A percentile compares a stretch with the other conserved stretches of the same genome.
These are phyloP conservation scores for Lottia scabra DNA, from an alignment of 2,888 invertebrate species.

Conservation along the genomic window DNA sequence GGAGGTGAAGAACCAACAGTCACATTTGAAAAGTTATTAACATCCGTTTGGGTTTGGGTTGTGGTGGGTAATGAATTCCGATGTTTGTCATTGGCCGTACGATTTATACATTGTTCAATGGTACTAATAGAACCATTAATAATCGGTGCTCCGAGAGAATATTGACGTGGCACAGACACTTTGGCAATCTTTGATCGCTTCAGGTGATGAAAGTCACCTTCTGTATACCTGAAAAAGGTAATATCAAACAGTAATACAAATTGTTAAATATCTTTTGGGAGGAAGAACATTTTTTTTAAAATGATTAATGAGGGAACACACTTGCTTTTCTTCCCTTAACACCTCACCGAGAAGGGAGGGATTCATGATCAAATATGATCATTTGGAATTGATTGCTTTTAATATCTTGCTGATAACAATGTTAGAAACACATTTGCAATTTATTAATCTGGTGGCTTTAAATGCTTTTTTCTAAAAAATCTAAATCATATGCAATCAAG, in stretches of 20 bases:
- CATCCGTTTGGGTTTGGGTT: not conserved
- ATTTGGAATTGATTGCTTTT: no score
- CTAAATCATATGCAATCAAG: no score
- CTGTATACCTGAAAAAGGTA: conserved; percentile 53
- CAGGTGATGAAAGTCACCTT: conserved; percentile 62
- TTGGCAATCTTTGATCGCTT: conserved; percentile 50
- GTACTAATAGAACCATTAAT: not conserved
- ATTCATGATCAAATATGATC: no score
- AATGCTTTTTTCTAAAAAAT: no score
- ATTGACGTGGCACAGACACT: conserved; percentile 50
- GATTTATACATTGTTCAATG: conserved; percentile 7
- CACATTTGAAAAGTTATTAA: not conserved
- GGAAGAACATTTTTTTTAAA: no score
- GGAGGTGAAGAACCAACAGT: conserved; percentile 7
- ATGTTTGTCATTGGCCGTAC: conserved; percentile 5
- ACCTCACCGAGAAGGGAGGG: no score
- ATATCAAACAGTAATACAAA: not conserved
- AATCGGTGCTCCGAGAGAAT: conserved; percentile 41
- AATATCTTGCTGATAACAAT: no score
- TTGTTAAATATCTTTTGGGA: not conserved
- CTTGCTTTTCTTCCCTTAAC: not conserved
- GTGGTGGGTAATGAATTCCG: conserved; percentile 5
- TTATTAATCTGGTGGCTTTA: no score
- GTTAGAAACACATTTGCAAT: no score
- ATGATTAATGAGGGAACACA: not conserved